Conservation (phyloP, 2,888 invertebrate genomes). For the Drosophila neotestacea region DNA sequence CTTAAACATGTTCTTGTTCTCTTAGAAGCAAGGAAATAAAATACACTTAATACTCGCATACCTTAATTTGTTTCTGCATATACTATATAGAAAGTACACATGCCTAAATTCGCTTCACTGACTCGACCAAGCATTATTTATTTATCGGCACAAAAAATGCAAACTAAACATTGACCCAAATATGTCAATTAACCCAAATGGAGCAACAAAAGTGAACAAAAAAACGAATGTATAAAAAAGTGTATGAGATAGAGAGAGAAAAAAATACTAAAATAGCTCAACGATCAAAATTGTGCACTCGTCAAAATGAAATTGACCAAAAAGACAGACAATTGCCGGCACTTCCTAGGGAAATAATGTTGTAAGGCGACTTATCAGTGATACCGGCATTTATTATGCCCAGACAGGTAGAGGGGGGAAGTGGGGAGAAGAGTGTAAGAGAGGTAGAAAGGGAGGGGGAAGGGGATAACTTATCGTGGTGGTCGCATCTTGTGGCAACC, state of each 20-base stretch:
- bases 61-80: neutral
- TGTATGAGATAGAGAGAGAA: neutral
- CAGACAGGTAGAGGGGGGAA: neutral
- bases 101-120: conserved; percentile 31
- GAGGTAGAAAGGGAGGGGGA: neutral
- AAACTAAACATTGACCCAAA: conserved; percentile 76
- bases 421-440: neutral
- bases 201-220: conserved; percentile 39
- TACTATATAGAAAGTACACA: conserved; percentile 10
- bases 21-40: too few species aligned
- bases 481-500: conserved; percentile 65
- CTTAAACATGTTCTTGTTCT: too few species aligned
- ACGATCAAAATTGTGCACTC: conserved; percentile 63
- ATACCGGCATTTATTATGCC: conserved; percentile 42
- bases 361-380: conserved; percentile 50
- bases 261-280: conserved; percentile 32
- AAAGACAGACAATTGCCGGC: conserved; percentile 17
- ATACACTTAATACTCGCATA: neutral
- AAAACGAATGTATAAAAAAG: conserved; percentile 13
- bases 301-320: conserved; percentile 52
- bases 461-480: conserved; percentile 37
- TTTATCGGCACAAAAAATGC: conserved; percentile 54
- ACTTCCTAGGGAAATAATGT: conserved; percentile 30
- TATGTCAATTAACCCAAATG: conserved; percentile 73
- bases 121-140: conserved; percentile 34